Conservation (phyloP, 2,113 vertebrate species). For the Micromys minutus region DNA sequence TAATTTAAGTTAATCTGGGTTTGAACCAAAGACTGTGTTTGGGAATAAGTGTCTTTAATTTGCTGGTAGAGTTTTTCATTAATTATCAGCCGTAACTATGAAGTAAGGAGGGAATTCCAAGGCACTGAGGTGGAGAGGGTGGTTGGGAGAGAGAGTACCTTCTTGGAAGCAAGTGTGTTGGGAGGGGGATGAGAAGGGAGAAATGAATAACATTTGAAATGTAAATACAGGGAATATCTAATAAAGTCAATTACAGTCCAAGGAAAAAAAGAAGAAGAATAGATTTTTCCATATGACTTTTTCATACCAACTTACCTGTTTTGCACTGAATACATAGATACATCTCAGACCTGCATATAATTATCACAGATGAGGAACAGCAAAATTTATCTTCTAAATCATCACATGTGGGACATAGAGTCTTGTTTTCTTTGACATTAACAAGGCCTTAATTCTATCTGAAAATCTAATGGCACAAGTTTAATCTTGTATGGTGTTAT, state of each 20-base stretch:
- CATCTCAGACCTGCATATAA: slow-evolving; percentile 29
- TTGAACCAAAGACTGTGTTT: neutral
- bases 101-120: no score
- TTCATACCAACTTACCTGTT: neutral
- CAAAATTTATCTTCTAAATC: slow-evolving; percentile 59
- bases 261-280: no score
- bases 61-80: neutral
- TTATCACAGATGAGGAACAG: slow-evolving; percentile 26
- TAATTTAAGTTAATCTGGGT: neutral
- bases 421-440: slow-evolving; percentile 59
- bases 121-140: no score
- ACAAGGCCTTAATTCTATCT: slow-evolving; percentile 59
- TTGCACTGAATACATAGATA: neutral
- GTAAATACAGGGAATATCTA: no score
- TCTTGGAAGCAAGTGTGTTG: no score
- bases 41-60: neutral
- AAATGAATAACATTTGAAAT: no score
- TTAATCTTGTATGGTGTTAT: slow-evolving; percentile 63
- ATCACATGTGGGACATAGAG: neutral
- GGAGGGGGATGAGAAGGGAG: no score
- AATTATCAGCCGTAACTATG: neutral
- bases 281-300: neutral
- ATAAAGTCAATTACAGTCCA: no score
- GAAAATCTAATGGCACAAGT: slow-evolving; percentile 58
- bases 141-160: no score